These are phyloP conservation scores for Babylonia areolata DNA, from an alignment of 1,140 invertebrate genomes.

Conservation along the genomic window DNA sequence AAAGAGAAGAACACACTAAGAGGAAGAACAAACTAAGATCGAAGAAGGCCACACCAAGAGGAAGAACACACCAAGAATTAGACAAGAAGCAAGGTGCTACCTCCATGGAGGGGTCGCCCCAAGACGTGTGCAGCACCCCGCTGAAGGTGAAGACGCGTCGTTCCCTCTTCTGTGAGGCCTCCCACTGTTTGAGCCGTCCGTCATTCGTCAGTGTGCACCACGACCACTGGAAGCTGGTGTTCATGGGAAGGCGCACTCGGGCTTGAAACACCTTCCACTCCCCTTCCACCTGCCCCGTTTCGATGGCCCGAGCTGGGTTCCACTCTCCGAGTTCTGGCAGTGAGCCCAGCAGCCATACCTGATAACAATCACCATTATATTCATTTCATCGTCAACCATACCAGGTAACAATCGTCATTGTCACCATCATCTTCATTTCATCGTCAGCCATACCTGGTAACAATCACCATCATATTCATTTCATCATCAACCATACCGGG, in stretches of 20 bases:
- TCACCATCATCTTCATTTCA: no score
- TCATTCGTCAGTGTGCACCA: slow-evolving; percentile 7
- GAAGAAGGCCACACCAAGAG: no score
- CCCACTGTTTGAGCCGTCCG: slow-evolving; percentile 1
- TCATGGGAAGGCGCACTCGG: slow-evolving; percentile 17
- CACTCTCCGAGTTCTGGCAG: slow-evolving; percentile 27
- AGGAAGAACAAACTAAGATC: no score
- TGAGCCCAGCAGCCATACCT: slow-evolving; percentile 38
- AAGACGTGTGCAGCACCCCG: slow-evolving; percentile 28
- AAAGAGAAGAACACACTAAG: no score
- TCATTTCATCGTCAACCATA: no score
- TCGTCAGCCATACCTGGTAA: no score
- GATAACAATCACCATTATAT: no score
- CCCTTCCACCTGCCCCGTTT: slow-evolving; percentile 10
- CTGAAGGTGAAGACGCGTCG: slow-evolving; percentile 2
- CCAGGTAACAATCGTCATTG: no score
- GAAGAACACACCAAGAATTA: no score
- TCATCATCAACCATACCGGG: no score
- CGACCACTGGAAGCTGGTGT: slow-evolving; percentile 11
- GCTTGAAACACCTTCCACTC: slow-evolving; percentile 35
- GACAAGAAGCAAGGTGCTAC: neutral
- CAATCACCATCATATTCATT: no score
- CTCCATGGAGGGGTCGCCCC: slow-evolving; percentile 13
- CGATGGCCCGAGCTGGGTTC: slow-evolving; percentile 24
- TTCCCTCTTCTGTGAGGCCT: slow-evolving; percentile 1